phyloP scores from a whole-genome alignment of 1,140 invertebrate species.

The Mactra quadrangularis region DNA sequence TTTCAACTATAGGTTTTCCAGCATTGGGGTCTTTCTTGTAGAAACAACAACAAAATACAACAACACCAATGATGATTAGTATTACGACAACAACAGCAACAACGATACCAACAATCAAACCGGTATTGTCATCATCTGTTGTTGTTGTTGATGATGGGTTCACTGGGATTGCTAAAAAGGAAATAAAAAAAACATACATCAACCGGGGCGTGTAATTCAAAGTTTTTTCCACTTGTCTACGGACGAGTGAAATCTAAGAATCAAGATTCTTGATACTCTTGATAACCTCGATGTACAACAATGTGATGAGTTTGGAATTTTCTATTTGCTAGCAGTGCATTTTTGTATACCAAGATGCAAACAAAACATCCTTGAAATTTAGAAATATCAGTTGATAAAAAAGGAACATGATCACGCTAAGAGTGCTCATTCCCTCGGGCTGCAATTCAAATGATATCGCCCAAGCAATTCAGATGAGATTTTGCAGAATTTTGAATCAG shows the following conservation, averaged over 20 bases:
- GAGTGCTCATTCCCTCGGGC: too few species aligned
- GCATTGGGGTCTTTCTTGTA: constrained; percentile 55
- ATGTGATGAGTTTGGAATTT: not conserved
- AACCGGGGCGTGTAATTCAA: too few species aligned
- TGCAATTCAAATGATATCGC: too few species aligned
- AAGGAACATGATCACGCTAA: too few species aligned
- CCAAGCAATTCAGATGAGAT: too few species aligned
- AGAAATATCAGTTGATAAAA: too few species aligned
- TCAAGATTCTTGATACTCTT: not conserved
- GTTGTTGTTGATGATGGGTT: not conserved
- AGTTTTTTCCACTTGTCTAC: too few species aligned
- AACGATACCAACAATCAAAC: not conserved
- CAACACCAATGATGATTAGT: not conserved
- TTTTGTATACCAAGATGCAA: not conserved
- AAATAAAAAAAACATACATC: not conserved
- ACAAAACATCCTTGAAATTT: not conserved
- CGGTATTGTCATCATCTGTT: not conserved
- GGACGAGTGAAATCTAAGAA: too few species aligned
- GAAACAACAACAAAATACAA: constrained; percentile 41
- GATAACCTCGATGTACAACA: not conserved
- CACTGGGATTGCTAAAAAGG: not conserved
- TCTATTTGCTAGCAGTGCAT: not conserved
- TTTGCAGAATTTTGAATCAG: too few species aligned
- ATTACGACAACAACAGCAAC: constrained; percentile 1
- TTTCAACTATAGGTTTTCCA: constrained; percentile 48